A percentile compares a stretch with the other conserved stretches of the same genome.
Evolutionary conservation across 1,140 invertebrate species (phyloP).

Genomic region (Chelonus insularis): DNA sequence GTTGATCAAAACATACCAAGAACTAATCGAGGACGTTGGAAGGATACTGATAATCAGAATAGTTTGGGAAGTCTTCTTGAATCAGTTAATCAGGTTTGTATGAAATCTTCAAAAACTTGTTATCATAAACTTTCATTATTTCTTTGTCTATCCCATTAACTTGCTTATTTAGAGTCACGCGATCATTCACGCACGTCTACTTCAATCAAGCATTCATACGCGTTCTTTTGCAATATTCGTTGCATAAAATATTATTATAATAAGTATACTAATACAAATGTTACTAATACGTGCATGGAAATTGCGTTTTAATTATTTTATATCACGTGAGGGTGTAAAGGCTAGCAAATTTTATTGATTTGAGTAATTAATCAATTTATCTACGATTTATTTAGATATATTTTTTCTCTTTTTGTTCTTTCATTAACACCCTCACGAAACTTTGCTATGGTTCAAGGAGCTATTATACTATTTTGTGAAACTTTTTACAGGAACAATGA

Average conservation of each 20-base stretch:
- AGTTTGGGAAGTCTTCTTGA: conserved; percentile 53
- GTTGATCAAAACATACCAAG: conserved; percentile 43
- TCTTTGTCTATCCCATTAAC: neutral
- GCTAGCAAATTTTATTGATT: neutral
- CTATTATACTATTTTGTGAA: conserved; percentile 29
- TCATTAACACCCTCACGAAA: conserved; percentile 30
- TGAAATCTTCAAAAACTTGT: neutral
- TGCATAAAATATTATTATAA: neutral
- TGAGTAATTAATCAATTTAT: neutral
- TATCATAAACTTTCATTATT: conserved; percentile 1
- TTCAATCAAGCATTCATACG: neutral
- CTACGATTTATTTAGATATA: neutral
- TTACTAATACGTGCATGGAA: conserved; percentile 3
- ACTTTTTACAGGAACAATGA: conserved; percentile 44
- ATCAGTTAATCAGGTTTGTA: conserved; percentile 56
- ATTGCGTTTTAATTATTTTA: neutral
- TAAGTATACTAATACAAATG: neutral
- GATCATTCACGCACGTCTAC: conserved; percentile 4
- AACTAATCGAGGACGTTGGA: conserved; percentile 46
- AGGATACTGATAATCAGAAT: conserved; percentile 54
- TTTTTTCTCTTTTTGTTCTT: conserved; percentile 12
- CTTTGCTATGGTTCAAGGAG: conserved; percentile 1
- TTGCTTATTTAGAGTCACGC: neutral
- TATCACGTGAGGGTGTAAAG: neutral
- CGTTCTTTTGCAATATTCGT: neutral